A percentile compares a stretch with the other conserved stretches of the same genome.
Evolutionary conservation across 35 echinoderm and acorn worm genomes (phyloP).

Genomic region (Strongylocentrotus purpuratus): DNA sequence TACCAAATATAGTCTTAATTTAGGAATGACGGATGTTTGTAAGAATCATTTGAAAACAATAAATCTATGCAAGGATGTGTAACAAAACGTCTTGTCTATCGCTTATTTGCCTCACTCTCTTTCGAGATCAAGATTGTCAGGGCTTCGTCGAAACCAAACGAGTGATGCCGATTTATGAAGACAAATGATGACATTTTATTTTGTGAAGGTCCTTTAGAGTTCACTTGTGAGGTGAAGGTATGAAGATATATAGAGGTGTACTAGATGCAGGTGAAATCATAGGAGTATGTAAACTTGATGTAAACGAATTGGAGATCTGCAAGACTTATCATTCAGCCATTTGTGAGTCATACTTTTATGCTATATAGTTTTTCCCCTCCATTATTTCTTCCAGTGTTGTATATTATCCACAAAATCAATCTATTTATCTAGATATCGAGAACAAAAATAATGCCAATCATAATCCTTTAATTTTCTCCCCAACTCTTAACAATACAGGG

Average conservation of each 20-base stretch:
- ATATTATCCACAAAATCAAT: too few species aligned
- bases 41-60: slow-evolving; percentile 34
- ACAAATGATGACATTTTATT: neutral
- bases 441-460: too few species aligned
- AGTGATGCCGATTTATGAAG: neutral
- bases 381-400: too few species aligned
- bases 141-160: neutral
- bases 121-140: neutral
- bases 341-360: too few species aligned
- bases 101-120: neutral
- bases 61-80: slow-evolving; percentile 41
- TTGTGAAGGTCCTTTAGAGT: neutral
- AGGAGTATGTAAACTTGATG: too few species aligned
- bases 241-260: neutral
- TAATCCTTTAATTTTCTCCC: too few species aligned
- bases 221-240: neutral
- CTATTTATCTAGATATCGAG: too few species aligned
- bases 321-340: too few species aligned
- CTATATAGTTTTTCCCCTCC: too few species aligned
- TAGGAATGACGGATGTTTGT: neutral
- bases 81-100: neutral
- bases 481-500: too few species aligned
- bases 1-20: neutral
- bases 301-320: too few species aligned
- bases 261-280: neutral